Conservation (phyloP, 2,888 invertebrate species). For the Sialis lutaria region DNA sequence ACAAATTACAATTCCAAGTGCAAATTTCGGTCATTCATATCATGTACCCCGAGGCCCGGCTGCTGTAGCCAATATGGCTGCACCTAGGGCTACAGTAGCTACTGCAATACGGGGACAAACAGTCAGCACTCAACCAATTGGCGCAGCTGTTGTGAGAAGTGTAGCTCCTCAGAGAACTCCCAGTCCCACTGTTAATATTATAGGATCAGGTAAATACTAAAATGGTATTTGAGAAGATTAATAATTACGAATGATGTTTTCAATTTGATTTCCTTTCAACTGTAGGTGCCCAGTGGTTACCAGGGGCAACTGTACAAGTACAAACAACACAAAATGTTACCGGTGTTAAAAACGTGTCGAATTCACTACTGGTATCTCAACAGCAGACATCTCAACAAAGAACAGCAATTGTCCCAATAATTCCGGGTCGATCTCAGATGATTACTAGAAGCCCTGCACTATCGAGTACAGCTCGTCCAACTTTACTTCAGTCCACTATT, state of each 20-base stretch:
- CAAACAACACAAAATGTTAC: constrained; percentile 12
- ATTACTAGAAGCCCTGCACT: constrained; percentile 19
- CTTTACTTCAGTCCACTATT: constrained; percentile 24
- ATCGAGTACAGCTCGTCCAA: constrained; percentile 19
- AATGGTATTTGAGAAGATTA: neutral
- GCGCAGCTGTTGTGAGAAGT: constrained; percentile 19
- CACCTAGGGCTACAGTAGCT: constrained; percentile 40
- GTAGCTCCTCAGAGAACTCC: constrained; percentile 21
- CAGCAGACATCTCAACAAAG: constrained; percentile 6
- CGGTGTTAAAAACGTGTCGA: constrained; percentile 14
- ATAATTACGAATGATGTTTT: neutral
- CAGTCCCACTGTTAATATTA: constrained; percentile 19
- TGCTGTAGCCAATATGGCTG: constrained; percentile 56
- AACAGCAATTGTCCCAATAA: constrained; percentile 5
- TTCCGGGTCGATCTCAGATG: constrained; percentile 8
- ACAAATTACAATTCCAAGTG: constrained; percentile 23
- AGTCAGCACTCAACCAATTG: constrained; percentile 9
- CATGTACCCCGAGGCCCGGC: constrained; percentile 43
- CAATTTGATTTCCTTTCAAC: neutral
- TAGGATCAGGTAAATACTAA: neutral
- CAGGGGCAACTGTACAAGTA: constrained; percentile 5
- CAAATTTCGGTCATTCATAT: constrained; percentile 19
- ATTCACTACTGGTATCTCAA: constrained; percentile 15
- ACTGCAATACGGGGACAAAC: constrained; percentile 22
- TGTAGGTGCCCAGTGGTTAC: neutral